phyloP scores from a whole-genome alignment of 2,888 invertebrate species.

The Sipunculus nudus region DNA sequence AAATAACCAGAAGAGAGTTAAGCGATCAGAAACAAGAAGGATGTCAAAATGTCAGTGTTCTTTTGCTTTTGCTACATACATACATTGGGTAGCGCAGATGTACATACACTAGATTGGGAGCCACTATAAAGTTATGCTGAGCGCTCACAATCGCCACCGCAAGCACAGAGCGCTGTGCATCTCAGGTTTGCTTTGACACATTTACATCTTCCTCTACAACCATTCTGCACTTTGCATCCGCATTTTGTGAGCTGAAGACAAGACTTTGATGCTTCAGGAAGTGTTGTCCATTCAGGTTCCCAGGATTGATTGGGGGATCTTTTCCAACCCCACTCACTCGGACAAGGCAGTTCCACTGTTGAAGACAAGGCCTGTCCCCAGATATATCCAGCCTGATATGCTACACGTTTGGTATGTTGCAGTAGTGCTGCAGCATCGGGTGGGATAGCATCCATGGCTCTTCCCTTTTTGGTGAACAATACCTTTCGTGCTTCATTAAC shows the following conservation, averaged over 20 bases:
- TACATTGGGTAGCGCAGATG: too few species aligned
- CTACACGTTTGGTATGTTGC: constrained; percentile 33
- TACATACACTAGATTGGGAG: too few species aligned
- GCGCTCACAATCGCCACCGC: too few species aligned
- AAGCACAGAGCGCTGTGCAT: too few species aligned
- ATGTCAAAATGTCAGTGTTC: too few species aligned
- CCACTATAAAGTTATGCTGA: too few species aligned
- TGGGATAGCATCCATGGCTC: constrained; percentile 27
- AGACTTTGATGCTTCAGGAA: neutral
- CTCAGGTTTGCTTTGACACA: too few species aligned
- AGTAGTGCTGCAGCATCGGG: constrained; percentile 35
- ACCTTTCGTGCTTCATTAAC: constrained; percentile 30
- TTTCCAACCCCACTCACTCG: constrained; percentile 15
- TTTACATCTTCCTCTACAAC: too few species aligned
- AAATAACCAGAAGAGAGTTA: too few species aligned
- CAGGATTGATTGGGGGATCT: neutral
- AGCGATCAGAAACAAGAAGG: too few species aligned
- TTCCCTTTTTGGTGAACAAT: constrained; percentile 25
- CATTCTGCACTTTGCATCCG: too few species aligned
- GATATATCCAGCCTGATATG: constrained; percentile 30
- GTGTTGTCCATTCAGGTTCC: neutral
- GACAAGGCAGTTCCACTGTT: constrained; percentile 2
- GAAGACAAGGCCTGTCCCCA: constrained; percentile 17
- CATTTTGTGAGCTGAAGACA: constrained; percentile 6
- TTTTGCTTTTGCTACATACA: too few species aligned